These are phyloP conservation scores for Gortyna flavago DNA, from an alignment of 2,888 invertebrate genomes.

Conservation along the genomic window DNA sequence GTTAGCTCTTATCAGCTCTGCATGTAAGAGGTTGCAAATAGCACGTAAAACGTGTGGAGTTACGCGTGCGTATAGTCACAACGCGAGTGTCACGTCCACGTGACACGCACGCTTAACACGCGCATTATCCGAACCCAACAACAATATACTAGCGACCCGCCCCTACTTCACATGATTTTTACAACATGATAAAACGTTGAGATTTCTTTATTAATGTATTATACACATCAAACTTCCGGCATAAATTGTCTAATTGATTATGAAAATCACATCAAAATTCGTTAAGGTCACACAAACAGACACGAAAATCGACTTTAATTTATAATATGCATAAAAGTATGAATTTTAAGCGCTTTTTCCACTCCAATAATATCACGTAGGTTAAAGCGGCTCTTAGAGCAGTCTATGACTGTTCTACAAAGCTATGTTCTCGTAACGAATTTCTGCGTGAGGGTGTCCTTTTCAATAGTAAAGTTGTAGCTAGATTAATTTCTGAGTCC, in stretches of 20 bases:
- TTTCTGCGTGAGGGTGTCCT: constrained; percentile 12
- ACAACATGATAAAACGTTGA: too few relatives aligned
- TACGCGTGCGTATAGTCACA: constrained; percentile 10
- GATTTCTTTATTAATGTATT: too few relatives aligned
- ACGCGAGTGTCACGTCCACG: constrained; percentile 4
- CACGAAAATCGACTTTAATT: too few relatives aligned
- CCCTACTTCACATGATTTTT: too few relatives aligned
- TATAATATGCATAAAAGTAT: background rate
- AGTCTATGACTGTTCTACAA: constrained; percentile 9
- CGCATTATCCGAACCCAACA: background rate
- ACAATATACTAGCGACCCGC: too few relatives aligned
- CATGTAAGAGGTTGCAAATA: background rate
- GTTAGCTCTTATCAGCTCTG: constrained; percentile 25
- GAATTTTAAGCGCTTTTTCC: constrained; percentile 13
- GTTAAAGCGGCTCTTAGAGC: background rate
- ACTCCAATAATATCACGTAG: background rate
- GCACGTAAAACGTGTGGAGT: background rate
- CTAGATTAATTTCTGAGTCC: constrained; percentile 11
- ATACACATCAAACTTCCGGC: too few relatives aligned
- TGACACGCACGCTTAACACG: constrained; percentile 30
- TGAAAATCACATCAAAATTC: too few relatives aligned
- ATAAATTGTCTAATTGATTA: too few relatives aligned
- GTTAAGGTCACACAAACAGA: too few relatives aligned
- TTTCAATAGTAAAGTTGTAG: constrained; percentile 33
- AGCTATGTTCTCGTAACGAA: constrained; percentile 28